Evolutionary conservation across 2,797 vertebrate genomes (phyloP), one percentile per base, ranked within the genome.

Genomic region (Nyctalus aviator): DNA sequence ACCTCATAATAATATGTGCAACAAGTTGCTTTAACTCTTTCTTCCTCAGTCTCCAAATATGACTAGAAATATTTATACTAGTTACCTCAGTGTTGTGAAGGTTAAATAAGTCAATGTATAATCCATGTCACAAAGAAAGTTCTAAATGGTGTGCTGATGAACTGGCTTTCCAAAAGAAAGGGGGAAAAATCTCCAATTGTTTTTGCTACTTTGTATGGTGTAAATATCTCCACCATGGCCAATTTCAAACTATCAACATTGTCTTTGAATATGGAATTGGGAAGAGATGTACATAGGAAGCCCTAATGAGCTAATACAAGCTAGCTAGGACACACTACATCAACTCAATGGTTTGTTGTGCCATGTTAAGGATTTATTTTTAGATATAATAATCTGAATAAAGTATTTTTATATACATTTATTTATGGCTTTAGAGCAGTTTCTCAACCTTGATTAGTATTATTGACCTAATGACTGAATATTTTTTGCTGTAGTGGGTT

Each of bases 331-430:
- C 5, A 81, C 0, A 35, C 2, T 17, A 3, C 8, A n/a, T 10
- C 8, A 15, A 21, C 55, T 41, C 37, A 41, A 7, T 41, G 35
- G 17, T 35, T 90, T 30, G 25, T 18, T 14, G 25, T 75, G 11
- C 23, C 17, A 8, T 8, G 14, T 10, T 55, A 71, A 82, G 66
- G 30, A 68, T 81, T 75, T 94, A 75, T 91, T 94, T 94, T n/a
- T 62, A 53, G 8, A 57, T 82, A n/a, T 17, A 77, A 13, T 8
- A 21, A 32, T 84, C 32, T 91, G 15, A 46, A 32, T 8, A 15
- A 87, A 69, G 27, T 50, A 48, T 76, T 14, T 75, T 69, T 50
- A 27, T 57, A 2, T 14, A 10, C 17, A 18, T 41, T 11, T 84
- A 69, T 44, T 76, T 35, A 50, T 72, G 62, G 20, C 15, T 79